phyloP scores from a whole-genome alignment of 2,113 vertebrate species.

The Peromyscus polionotus region DNA sequence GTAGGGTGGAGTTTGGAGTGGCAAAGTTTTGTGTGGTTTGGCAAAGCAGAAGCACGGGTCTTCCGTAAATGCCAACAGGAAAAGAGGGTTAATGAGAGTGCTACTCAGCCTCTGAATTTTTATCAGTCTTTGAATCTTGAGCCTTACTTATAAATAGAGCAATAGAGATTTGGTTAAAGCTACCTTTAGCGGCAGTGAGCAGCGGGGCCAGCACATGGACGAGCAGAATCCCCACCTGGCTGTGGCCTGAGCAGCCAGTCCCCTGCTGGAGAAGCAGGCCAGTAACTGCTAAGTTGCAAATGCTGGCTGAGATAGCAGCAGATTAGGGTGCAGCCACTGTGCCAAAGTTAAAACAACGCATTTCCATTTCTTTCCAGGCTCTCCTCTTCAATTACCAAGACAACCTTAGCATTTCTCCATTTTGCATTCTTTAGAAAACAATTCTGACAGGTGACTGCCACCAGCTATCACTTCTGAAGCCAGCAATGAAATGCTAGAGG shows the following conservation, averaged over 20 bases:
- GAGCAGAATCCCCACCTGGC: neutral
- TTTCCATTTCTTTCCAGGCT: neutral
- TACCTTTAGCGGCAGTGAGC: neutral
- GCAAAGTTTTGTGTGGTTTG: neutral
- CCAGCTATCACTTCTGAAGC: constrained; percentile 69
- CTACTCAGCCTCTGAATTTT: neutral
- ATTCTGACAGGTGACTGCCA: constrained; percentile 70
- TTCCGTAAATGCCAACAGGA: neutral
- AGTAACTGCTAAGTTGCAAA: neutral
- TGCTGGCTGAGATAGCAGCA: neutral
- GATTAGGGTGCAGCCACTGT: neutral
- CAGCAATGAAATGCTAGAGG: constrained; percentile 74
- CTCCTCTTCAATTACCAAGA: constrained; percentile 62
- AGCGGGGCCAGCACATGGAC: neutral
- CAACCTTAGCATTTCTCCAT: constrained; percentile 64
- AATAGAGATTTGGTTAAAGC: neutral
- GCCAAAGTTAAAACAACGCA: neutral
- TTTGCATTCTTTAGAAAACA: constrained; percentile 64
- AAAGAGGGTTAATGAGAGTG: neutral
- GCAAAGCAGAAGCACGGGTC: neutral
- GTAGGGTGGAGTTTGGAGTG: neutral
- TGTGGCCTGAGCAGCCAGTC: neutral
- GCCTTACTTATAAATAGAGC: neutral
- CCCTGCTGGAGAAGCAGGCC: neutral
- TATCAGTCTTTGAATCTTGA: no score